Base-by-base conservation (phyloP, 2,113 vertebrate species). In the Triplophysa tibetana region DNA sequence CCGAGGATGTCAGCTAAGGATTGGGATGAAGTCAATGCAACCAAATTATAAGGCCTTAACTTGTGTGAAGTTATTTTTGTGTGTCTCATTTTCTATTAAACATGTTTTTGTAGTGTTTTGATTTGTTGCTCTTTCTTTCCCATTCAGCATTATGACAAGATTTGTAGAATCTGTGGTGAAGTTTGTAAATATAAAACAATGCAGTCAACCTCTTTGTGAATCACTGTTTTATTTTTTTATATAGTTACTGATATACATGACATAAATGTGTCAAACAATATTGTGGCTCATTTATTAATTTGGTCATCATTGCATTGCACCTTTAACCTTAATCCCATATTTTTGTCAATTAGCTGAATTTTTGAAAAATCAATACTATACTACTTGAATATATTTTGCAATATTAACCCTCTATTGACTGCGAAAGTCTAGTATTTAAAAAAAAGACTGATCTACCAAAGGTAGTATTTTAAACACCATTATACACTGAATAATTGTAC, bases 31-130 rank as follows among this genome's bases (percentile, higher is more conserved):
- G n/a, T 52, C 45, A 33, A 6, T 54, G 19, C 12, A 38, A 77
- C 75, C 24, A 77, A 77, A 17, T 77, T 77, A 54, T 77, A 65
- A 54, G 9, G 6, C 50, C 13, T 33, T 65, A 21, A 58, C 54
- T 17, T 75, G 2, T 52, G 33, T 19, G 17, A 72, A 58, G 8
- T 43, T 7, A 4, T 63, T 14, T 63, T 26, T 63, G 29, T 63
- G 0, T 52, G 50, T 58, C 54, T 58, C 8, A 8, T 19, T 58
- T 58, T 21, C 54, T 58, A 21, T 21, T n/a, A 58, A 58, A 21
- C 2, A 6, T 45, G 10, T 45, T 45, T 58, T 58, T 21, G n/a
- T n/a, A 21, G n/a, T 58, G 19, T 58, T 58, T 58, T 58, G 54
- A 58, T 58, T 0, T 21, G 17, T n/a, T 10, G 8, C 6, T 38